Base-by-base conservation (phyloP, 2,113 vertebrate species). In the Siniperca knerii region DNA sequence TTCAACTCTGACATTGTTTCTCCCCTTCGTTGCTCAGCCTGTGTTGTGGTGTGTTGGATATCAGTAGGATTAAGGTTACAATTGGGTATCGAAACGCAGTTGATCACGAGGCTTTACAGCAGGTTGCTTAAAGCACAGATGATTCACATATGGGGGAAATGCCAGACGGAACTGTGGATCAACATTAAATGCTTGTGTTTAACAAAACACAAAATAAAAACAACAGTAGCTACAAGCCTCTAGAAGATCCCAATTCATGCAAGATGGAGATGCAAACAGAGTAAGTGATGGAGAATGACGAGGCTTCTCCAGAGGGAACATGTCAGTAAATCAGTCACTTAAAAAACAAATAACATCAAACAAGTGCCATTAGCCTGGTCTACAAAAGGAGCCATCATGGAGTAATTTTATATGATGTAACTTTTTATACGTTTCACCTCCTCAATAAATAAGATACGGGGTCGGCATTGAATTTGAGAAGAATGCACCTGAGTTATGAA, bases 281-380 rank as follows among this genome's bases (percentile, higher is more conserved):
- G 69, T 71, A 72, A 73, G 40, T 73, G 44, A 84, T 58, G 48
- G 29, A 4, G 20, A 50, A n/a, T 78, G 46, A 67, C 40, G 52
- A 33, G 44, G 61, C 65, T 33, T 75, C 81, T 83, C 54, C 25
- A 13, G 50, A 67, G 72, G 57, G 64, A 83, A 58, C 0, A 13
- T n/a, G 81, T 82, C 82, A 42, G 82, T 92, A 91, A 94, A 94
- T 93, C 90, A 90, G 81, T 85, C 89, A 75, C 83, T 93, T 91
- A 87, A 91, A 92, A 94, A 92, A 86, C 89, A 94, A 91, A 93
- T 87, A 88, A 84, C 77, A 81, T 87, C 74, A 87, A 87, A 85
- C 77, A 83, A 90, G 83, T 89, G 80, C 74, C 90, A 77, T 82
- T 80, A 84, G 90, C 89, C 81, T 83, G 91, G 92, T 92, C 94